A percentile compares a stretch with the other conserved stretches of the same genome.
These are phyloP conservation scores for Himantopus leucocephalus DNA, from an alignment of 2,113 vertebrate genomes.

Conservation along the genomic window DNA sequence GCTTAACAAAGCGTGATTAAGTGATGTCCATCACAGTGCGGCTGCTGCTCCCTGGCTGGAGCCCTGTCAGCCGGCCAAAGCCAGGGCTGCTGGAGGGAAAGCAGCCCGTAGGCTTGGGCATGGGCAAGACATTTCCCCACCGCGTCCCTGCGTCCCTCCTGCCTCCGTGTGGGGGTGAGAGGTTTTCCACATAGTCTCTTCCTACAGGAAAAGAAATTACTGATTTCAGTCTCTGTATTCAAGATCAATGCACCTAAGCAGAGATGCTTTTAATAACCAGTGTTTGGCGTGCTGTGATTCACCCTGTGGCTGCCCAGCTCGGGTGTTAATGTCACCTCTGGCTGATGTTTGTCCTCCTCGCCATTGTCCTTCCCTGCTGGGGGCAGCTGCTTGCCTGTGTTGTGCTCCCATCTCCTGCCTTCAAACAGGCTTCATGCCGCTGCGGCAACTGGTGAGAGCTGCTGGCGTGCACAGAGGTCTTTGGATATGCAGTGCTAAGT, in stretches of 20 bases:
- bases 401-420: neutral
- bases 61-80: fast-evolving
- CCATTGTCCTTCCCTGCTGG: neutral
- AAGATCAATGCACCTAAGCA: neutral
- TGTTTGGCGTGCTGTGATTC: neutral
- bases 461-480: fast-evolving
- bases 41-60: neutral
- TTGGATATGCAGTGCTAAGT: neutral
- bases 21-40: neutral
- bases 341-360: neutral
- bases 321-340: neutral
- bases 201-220: neutral
- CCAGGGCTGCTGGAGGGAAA: too few relatives aligned
- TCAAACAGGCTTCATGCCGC: neutral
- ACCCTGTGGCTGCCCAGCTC: neutral
- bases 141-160: neutral
- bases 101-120: neutral
- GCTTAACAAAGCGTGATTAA: neutral
- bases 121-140: fast-evolving
- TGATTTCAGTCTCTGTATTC: neutral
- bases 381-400: neutral
- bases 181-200: neutral
- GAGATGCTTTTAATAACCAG: neutral
- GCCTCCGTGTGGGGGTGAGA: neutral
- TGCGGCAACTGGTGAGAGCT: neutral